A percentile compares a stretch with the other conserved stretches of the same genome.
phyloP scores from a whole-genome alignment of 2,797 vertebrate genomes.

The Crenichthys baileyi region DNA sequence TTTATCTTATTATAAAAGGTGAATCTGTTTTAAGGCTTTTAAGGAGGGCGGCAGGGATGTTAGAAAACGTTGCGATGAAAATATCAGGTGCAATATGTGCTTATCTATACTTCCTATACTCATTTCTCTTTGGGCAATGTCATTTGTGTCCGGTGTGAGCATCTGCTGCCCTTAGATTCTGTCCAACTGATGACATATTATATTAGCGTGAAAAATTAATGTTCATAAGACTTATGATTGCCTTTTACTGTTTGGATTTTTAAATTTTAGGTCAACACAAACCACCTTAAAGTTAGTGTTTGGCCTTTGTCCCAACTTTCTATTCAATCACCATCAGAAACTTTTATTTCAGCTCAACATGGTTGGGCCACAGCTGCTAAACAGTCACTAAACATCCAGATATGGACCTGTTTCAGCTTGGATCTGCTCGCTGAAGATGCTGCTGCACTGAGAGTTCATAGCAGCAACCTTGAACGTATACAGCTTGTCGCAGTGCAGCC shows the following conservation, averaged over 20 bases:
- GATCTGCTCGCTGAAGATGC: conserved; percentile 53
- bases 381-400: neutral
- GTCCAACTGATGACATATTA: neutral
- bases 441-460: conserved; percentile 73
- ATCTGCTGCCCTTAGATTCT: neutral
- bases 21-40: no score
- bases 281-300: no score
- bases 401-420: conserved; percentile 71
- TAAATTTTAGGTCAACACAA: no score
- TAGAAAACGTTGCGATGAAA: no score
- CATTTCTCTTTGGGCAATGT: neutral
- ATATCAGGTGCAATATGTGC: no score
- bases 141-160: neutral
- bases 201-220: neutral
- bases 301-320: no score
- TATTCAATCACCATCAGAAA: no score
- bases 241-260: no score
- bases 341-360: neutral
- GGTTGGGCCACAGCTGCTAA: neutral
- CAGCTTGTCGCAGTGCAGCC: conserved; percentile 68
- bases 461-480: conserved; percentile 58
- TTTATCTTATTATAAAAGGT: no score
- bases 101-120: no score
- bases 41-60: no score
- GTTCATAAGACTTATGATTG: no score